Evolutionary conservation across 2,888 invertebrate genomes (phyloP).

Genomic region (Drosophila neonasuta): DNA sequence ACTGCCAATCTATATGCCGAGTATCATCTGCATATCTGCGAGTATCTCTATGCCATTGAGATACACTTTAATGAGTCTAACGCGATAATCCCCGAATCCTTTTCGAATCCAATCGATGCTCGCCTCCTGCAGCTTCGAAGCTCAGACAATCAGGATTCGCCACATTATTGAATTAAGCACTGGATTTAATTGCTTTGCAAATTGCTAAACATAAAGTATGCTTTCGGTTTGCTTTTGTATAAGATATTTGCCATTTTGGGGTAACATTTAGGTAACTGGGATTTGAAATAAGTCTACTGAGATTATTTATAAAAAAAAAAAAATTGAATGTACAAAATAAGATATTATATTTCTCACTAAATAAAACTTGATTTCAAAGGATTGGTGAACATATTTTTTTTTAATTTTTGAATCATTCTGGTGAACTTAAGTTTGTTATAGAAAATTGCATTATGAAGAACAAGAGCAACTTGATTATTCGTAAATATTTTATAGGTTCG

Average conservation of each 20-base stretch:
- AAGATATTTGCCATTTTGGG: background rate
- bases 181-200: constrained; percentile 1
- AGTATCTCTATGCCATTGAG: constrained; percentile 14
- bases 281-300: too few relatives aligned
- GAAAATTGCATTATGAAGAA: too few relatives aligned
- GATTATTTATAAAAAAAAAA: too few relatives aligned
- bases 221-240: background rate
- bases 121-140: background rate
- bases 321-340: too few relatives aligned
- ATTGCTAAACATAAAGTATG: background rate
- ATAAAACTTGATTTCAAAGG: too few relatives aligned
- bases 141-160: constrained; percentile 9
- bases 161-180: constrained; percentile 23
- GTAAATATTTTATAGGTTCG: background rate
- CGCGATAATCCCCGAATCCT: constrained; percentile 39
- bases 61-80: constrained; percentile 53
- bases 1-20: constrained; percentile 19
- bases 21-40: constrained; percentile 30
- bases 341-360: too few relatives aligned
- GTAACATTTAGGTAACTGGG: too few relatives aligned
- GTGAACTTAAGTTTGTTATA: background rate
- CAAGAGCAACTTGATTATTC: background rate
- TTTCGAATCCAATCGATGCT: constrained; percentile 28
- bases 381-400: too few relatives aligned
- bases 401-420: background rate